Evolutionary conservation across 2,113 vertebrate genomes (phyloP).

Genomic region (Burhinus oedicnemus): DNA sequence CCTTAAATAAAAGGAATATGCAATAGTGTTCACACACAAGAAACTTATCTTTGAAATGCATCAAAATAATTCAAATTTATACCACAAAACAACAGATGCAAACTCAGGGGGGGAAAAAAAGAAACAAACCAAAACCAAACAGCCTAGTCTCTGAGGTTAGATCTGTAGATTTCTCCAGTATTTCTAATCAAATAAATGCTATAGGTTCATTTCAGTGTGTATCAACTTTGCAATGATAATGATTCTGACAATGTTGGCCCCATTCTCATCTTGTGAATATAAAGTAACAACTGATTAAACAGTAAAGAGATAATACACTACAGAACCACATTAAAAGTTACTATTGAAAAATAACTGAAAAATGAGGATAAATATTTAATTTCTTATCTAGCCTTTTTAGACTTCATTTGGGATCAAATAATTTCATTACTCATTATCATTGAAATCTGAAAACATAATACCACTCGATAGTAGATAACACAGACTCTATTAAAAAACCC

Average conservation of each 20-base stretch:
- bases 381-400: constrained; percentile 10
- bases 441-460: constrained; percentile 26
- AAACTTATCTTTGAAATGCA: not conserved
- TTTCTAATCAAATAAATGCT: not conserved
- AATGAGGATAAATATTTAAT: constrained; percentile 35
- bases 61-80: not conserved
- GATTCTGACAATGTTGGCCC: not conserved
- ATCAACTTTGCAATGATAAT: not conserved
- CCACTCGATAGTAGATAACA: not conserved
- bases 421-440: not conserved
- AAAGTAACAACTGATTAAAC: constrained; percentile 30
- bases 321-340: constrained; percentile 15
- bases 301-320: not conserved
- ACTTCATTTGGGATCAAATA: constrained; percentile 9
- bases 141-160: not conserved
- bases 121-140: too few species aligned
- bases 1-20: not conserved
- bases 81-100: not conserved
- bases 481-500: not conserved
- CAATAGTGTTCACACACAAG: not conserved
- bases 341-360: not conserved
- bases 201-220: not conserved
- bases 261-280: not conserved
- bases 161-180: not conserved
- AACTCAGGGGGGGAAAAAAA: not conserved